These are phyloP conservation scores for Lasiurus borealis DNA, from an alignment of 2,113 vertebrate genomes.

Conservation along the genomic window DNA sequence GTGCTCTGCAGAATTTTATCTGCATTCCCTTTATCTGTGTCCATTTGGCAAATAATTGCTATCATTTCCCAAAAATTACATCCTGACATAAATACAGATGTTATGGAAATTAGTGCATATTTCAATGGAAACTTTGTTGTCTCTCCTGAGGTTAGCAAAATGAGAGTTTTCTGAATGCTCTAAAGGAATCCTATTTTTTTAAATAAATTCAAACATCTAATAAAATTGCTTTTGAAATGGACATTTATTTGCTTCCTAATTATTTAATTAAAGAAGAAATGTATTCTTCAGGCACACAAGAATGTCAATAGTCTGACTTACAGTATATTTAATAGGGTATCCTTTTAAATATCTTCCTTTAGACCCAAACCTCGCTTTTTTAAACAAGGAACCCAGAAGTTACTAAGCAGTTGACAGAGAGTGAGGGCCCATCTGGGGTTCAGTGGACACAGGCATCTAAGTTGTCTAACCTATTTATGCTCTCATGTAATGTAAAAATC, in stretches of 20 bases:
- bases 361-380: background rate
- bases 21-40: background rate
- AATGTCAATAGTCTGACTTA: background rate
- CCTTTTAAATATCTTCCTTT: constrained; percentile 39
- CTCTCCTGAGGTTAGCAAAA: constrained; percentile 62
- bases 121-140: constrained; percentile 12
- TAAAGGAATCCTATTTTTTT: constrained; percentile 35
- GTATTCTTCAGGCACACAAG: constrained; percentile 51
- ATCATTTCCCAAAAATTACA: constrained; percentile 44
- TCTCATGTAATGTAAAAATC: constrained; percentile 15
- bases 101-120: background rate
- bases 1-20: background rate
- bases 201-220: constrained; percentile 53
- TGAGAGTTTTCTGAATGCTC: constrained; percentile 62
- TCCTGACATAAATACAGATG: background rate
- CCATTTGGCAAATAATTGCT: constrained; percentile 51
- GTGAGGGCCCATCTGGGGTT: background rate
- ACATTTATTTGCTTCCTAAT: constrained; percentile 60
- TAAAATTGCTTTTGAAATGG: constrained; percentile 70
- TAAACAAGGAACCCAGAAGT: constrained; percentile 5
- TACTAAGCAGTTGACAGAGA: background rate
- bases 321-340: background rate
- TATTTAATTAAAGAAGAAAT: constrained; percentile 46
- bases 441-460: background rate
- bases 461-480: background rate